A percentile compares a stretch with the other conserved stretches of the same genome.
These are phyloP conservation scores for Chinchilla lanigera DNA, from an alignment of 2,113 vertebrate species.

Conservation along the genomic window DNA sequence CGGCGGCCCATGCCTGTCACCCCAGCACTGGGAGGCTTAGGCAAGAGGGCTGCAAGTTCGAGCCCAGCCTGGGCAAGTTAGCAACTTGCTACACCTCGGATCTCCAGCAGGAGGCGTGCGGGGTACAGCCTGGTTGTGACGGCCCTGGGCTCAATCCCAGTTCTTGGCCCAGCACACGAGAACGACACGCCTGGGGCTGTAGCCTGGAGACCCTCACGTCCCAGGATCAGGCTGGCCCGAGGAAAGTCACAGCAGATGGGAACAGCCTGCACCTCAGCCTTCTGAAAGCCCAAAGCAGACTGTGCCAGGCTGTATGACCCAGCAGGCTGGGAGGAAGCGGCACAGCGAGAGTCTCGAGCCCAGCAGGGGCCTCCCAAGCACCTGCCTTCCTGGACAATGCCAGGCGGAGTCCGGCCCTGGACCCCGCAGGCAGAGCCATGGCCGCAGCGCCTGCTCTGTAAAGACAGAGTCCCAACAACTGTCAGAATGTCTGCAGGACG, in stretches of 20 bases:
- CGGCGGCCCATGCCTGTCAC: too few relatives aligned
- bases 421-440: background rate
- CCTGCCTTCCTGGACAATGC: background rate
- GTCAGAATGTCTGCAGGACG: rapidly evolving
- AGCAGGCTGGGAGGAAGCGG: background rate
- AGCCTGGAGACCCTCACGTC: background rate
- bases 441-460: background rate
- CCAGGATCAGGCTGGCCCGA: background rate
- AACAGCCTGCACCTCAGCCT: background rate
- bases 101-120: too few relatives aligned
- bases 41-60: background rate
- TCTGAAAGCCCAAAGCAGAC: background rate
- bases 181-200: background rate
- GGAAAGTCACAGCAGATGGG: too few relatives aligned
- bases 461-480: background rate
- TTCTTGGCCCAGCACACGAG: too few relatives aligned
- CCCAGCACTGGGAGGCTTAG: background rate
- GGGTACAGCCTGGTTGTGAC: background rate
- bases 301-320: background rate
- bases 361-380: background rate
- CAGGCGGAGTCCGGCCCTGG: background rate
- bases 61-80: background rate
- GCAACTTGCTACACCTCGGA: too few relatives aligned
- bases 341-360: background rate
- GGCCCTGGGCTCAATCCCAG: background rate